Evolutionary conservation across 64 coral and sea anemone genomes (phyloP).

Genomic region (Porites australiensis): DNA sequence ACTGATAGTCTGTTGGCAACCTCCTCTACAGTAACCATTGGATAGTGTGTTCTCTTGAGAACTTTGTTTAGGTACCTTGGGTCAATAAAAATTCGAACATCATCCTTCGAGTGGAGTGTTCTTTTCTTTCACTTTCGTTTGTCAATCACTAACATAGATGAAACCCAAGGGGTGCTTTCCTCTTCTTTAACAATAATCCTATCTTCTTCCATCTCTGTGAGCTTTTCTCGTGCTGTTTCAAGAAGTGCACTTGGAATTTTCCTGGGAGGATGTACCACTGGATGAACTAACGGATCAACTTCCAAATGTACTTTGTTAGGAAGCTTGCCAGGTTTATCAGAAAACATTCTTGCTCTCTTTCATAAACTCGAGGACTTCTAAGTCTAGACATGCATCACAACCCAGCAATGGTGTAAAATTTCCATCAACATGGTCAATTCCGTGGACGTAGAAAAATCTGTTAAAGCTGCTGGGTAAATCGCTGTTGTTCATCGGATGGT

Average conservation of each 20-base stretch:
- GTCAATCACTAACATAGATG: constrained; percentile 32
- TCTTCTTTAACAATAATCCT: constrained; percentile 68
- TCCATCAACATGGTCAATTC: not conserved
- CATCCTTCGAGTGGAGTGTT: constrained; percentile 18
- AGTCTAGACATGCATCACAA: constrained; percentile 62
- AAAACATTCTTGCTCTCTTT: constrained; percentile 3
- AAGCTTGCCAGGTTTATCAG: not conserved
- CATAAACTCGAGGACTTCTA: constrained; percentile 44
- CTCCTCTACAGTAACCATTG: constrained; percentile 52
- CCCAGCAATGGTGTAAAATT: constrained; percentile 54
- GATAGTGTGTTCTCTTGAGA: constrained; percentile 23
- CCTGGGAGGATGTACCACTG: constrained; percentile 10
- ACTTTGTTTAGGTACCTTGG: constrained; percentile 10
- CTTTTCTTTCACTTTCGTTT: constrained; percentile 60
- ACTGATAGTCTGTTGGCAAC: constrained; percentile 6
- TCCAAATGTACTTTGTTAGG: constrained; percentile 10
- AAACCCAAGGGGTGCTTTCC: constrained; percentile 67
- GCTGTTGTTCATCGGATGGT: too few relatives aligned
- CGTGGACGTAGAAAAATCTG: too few relatives aligned
- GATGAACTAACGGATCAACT: constrained; percentile 2
- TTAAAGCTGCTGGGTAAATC: too few relatives aligned
- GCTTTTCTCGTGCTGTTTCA: constrained; percentile 38
- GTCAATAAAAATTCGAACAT: constrained; percentile 49
- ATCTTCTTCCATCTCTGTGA: constrained; percentile 64
- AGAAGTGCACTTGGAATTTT: constrained; percentile 28